Evolutionary conservation across 1,140 invertebrate genomes (phyloP), one percentile per base, ranked within the genome.

Genomic region (Uloborus diversus): DNA sequence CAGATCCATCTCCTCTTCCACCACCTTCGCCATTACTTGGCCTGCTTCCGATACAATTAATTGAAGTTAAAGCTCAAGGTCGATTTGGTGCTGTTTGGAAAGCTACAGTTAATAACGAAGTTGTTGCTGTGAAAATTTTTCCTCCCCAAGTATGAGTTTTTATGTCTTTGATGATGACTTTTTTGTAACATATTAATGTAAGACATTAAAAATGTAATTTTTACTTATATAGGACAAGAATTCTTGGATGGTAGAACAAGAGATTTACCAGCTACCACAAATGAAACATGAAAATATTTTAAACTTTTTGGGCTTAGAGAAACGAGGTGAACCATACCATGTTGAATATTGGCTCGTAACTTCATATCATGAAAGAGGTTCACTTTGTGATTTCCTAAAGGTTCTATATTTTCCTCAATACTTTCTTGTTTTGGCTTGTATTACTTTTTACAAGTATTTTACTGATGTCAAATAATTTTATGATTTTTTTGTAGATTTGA

Each of bases 71-170:
- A 62, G 84, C 84, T 64, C 65, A 94, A 57, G 97, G 97, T n/a
- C 90, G 96, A 35, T 99, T 97, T 87, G 96, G 97, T 2, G 93
- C 94, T 37, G 96, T 99, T 5, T 98, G 96, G 95, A 94, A 95
- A 85, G 96, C 94, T 0, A 91, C 93, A 84, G 83, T 89, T 30
- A 92, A 93, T 81, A 90, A 90, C 64, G 91, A 91, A 81, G 86
- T 88, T 27, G 90, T 94, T 4, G 93, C 93, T 27, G 92, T 94
- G 0, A 94, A 94, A 86, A 91, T 93, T 47, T 92, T 94, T 84
- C 91, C 92, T 1, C 85, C 89, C n/a, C 88, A 90, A 84, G 91
- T 93, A 47, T 56, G 14, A 53, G 7, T 25, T 56, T 20, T 56
- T 1, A 56, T 1, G 9, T 56, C 1, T 56, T 20, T 56, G 1